These are phyloP conservation scores for Daubentonia madagascariensis DNA, from an alignment of 2,113 vertebrate species.

Conservation along the genomic window DNA sequence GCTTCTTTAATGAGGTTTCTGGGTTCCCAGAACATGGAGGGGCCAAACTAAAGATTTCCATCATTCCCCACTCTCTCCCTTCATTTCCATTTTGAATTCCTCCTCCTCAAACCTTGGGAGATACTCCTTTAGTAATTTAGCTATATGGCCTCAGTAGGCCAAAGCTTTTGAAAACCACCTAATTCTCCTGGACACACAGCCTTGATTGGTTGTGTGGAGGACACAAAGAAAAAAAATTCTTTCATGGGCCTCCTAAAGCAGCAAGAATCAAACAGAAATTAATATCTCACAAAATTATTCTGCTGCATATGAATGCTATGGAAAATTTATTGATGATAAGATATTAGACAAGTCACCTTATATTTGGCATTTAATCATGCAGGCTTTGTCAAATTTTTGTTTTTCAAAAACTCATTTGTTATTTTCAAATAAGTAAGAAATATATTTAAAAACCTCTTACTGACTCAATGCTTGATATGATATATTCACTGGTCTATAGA, in stretches of 20 bases:
- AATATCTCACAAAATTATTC: background rate
- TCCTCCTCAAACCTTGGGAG: background rate
- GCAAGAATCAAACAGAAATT: background rate
- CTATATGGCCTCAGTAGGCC: background rate
- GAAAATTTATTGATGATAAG: conserved; percentile 2
- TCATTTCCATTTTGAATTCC: background rate
- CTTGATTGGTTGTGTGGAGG: background rate
- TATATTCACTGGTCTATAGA: conserved; percentile 30
- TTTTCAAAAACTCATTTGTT: conserved; percentile 44
- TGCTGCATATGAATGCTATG: background rate
- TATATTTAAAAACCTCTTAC: conserved; percentile 52
- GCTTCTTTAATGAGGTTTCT: background rate
- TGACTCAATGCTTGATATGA: conserved; percentile 1
- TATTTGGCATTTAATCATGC: background rate
- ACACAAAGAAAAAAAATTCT: background rate
- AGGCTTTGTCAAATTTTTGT: conserved; percentile 36
- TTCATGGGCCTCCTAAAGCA: background rate
- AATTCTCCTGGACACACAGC: background rate
- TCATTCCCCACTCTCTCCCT: background rate
- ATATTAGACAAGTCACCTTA: background rate
- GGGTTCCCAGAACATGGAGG: background rate
- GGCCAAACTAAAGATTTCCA: background rate
- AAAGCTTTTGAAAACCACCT: background rate
- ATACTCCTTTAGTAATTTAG: background rate
- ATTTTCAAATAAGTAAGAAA: conserved; percentile 55